Percentiles rank a stretch among this genome's conserved stretches.
Conservation (phyloP, 2,797 vertebrate species). For the Phataginus tetradactyla region DNA sequence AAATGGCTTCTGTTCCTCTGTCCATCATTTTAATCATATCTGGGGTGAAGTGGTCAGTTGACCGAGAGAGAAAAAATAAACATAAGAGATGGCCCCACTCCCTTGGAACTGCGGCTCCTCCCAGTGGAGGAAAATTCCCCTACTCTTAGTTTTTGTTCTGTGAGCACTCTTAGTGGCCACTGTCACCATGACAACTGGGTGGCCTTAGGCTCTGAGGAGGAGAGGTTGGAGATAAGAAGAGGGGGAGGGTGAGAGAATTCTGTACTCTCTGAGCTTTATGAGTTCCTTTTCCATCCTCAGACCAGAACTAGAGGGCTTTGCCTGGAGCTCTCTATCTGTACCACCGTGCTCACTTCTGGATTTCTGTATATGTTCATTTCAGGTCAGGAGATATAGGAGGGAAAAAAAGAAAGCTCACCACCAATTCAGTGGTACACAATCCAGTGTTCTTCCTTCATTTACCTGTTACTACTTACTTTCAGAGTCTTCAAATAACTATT, state of each 20-base stretch:
- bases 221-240: neutral
- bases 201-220: neutral
- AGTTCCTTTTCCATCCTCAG: neutral
- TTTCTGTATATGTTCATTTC: neutral
- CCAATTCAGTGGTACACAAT: neutral
- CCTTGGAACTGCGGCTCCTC: neutral
- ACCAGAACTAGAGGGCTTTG: neutral
- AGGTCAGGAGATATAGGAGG: neutral
- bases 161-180: neutral
- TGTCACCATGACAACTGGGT: neutral
- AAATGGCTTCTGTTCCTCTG: neutral
- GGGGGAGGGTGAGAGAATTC: neutral
- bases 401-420: neutral
- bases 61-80: neutral
- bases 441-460: neutral
- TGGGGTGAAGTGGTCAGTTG: neutral
- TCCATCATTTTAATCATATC: neutral
- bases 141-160: neutral
- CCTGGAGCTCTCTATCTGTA: neutral
- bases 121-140: neutral
- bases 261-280: neutral
- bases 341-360: neutral
- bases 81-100: too few species aligned
- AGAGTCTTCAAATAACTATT: neutral
- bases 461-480: neutral